A percentile compares a stretch with the other conserved stretches of the same genome.
Conservation (phyloP, 2,113 vertebrate species). For the Antennarius striatus region DNA sequence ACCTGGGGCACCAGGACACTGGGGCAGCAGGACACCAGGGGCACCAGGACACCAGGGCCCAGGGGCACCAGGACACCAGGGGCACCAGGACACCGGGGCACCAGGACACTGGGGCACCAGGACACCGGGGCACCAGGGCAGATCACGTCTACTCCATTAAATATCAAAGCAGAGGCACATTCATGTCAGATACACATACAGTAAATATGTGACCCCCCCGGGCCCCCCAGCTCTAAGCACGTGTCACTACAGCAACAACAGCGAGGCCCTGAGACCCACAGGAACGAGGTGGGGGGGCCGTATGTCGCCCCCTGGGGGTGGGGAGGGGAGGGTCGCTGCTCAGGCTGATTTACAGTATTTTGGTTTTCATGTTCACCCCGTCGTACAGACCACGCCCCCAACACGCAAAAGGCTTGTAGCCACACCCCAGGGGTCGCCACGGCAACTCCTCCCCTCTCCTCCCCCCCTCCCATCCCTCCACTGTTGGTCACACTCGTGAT, state of each 20-base stretch:
- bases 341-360: conserved; percentile 68
- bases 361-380: conserved; percentile 74
- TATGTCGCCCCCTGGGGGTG: conserved; percentile 42
- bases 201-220: conserved; percentile 52
- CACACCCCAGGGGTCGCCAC: conserved; percentile 68
- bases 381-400: conserved; percentile 43
- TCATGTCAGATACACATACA: conserved; percentile 78
- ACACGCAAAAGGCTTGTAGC: conserved; percentile 76
- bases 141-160: conserved; percentile 50
- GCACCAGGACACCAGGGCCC: conserved; percentile 50
- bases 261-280: conserved; percentile 69
- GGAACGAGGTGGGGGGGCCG: conserved; percentile 59
- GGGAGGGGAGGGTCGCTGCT: conserved; percentile 61
- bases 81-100: conserved; percentile 36
- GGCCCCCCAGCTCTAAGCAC: too few species aligned
- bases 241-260: conserved; percentile 69
- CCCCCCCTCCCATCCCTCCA: conserved; percentile 45
- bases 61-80: conserved; percentile 39
- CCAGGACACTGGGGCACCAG: conserved; percentile 44
- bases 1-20: conserved; percentile 37
- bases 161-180: conserved; percentile 81
- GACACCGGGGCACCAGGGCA: conserved; percentile 53
- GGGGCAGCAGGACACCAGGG: conserved; percentile 36
- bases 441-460: not conserved
- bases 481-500: conserved; percentile 65